Conservation (phyloP, 2,888 invertebrate species). For the Ennomos fuscantarius region DNA sequence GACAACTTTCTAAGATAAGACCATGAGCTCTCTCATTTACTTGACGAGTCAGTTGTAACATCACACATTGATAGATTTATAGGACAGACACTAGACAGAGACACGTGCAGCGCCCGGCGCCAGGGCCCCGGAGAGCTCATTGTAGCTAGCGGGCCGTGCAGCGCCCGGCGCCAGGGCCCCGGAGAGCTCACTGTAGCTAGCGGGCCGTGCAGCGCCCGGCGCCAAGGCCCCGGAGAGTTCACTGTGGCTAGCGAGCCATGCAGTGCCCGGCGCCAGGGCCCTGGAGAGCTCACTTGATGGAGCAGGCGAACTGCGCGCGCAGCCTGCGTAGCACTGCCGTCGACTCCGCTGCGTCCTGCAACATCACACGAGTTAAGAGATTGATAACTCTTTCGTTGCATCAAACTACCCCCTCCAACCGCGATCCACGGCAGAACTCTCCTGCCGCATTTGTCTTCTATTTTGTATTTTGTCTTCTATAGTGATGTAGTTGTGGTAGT, state of each 20-base stretch:
- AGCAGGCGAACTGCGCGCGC: conserved; percentile 75
- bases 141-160: not conserved
- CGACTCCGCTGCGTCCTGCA: conserved; percentile 45
- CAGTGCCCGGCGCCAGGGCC: not conserved
- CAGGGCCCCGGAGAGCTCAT: too few relatives aligned
- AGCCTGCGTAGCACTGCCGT: conserved; percentile 63
- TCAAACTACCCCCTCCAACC: too few relatives aligned
- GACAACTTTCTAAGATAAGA: not conserved
- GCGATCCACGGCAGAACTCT: too few relatives aligned
- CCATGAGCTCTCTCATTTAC: not conserved
- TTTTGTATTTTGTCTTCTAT: too few relatives aligned
- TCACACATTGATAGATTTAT: not conserved
- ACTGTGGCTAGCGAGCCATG: not conserved
- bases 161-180: not conserved
- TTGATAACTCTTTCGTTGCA: too few relatives aligned
- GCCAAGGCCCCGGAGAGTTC: not conserved
- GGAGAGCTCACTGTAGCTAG: not conserved
- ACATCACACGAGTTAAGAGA: not conserved
- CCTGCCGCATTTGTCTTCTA: too few relatives aligned
- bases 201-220: not conserved
- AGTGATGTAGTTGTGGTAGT: too few relatives aligned
- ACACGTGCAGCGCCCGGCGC: not conserved
- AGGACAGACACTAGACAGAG: conserved; percentile 3
- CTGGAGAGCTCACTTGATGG: conserved; percentile 61
- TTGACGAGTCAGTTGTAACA: not conserved